Percentiles rank a stretch among this genome's conserved stretches.
phyloP scores from a whole-genome alignment of 2,113 vertebrate genomes.

The Lutjanus erythropterus region DNA sequence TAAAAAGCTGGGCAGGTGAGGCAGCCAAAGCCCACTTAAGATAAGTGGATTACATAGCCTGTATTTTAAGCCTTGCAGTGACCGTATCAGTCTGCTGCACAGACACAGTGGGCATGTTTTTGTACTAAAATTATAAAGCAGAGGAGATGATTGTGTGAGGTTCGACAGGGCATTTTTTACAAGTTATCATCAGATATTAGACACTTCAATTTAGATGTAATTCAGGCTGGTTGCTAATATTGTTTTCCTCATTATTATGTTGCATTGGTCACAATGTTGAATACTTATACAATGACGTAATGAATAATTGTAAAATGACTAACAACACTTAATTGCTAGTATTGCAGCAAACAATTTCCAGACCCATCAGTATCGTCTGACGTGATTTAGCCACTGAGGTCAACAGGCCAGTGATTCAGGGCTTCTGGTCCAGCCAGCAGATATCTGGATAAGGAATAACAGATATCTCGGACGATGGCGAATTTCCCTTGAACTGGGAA shows the following conservation, averaged over 20 bases:
- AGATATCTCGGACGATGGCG: too few species aligned
- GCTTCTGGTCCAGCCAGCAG: too few species aligned
- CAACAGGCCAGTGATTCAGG: too few species aligned
- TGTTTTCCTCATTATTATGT: background rate
- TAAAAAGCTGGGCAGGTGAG: conserved; percentile 75
- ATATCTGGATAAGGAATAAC: too few species aligned
- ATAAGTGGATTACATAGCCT: conserved; percentile 78
- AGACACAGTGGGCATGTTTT: conserved; percentile 45
- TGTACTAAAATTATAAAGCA: background rate
- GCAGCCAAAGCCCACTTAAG: conserved; percentile 73
- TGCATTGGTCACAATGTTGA: too few species aligned
- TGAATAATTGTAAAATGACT: background rate
- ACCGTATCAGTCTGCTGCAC: conserved; percentile 51
- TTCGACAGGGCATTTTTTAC: conserved; percentile 11
- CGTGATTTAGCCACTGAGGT: too few species aligned
- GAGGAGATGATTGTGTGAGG: background rate
- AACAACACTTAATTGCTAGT: too few species aligned
- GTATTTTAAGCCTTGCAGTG: conserved; percentile 69
- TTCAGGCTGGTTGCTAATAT: background rate
- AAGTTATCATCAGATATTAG: conserved; percentile 4
- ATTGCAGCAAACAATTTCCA: too few species aligned
- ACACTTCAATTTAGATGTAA: background rate
- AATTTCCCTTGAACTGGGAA: too few species aligned
- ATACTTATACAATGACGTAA: background rate
- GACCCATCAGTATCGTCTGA: too few species aligned